Base-by-base conservation (phyloP, 2,113 vertebrate species). In the Phalacrocorax carbo region DNA sequence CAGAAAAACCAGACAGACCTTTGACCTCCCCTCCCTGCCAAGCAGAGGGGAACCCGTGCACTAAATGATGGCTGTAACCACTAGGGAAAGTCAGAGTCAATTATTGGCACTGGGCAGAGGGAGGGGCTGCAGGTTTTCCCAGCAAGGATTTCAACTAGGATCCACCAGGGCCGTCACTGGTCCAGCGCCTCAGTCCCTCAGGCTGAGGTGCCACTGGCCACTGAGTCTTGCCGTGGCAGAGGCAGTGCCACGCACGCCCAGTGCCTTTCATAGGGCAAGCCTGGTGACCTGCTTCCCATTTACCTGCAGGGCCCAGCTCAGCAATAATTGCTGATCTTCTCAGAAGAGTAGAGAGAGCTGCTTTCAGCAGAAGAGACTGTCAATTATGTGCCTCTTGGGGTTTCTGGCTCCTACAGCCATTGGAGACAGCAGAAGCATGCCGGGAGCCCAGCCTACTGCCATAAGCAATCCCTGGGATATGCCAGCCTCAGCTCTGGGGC, bases 11-110 rank as follows among this genome's bases (percentile, higher is more conserved):
- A 65, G 11, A 10, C 36, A 58, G 42, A 25, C 16, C 32, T 72
- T 65, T 0, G 0, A 7, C 2, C 2, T 9, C 12, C 2, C 2
- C 23, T 36, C 30, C 13, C 10, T 6, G 49, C 26, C 46, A 68
- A 27, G 36, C 26, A 60, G 49, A 1, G 48, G n/a, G 38, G 22
- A 40, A 20, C 15, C 12, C 8, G 0, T 32, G 27, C 22, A 16
- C 25, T 44, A 51, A 51, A 19, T 30, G 44, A 23, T 15, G 26
- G 13, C 40, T 38, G 34, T 27, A 55, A 34, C 7, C 49, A 15
- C 27, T 21, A 46, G 48, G 40, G 2, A 34, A 38, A 48, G 40
- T 10, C 49, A 27, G 18, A 61, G 29, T 12, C 27, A 29, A 2
- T 34, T 22, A 15, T 36, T 8, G 4, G 19, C 66, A 4, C 40